Conservation (phyloP, 2,888 invertebrate species). For the Myathropa florea region DNA sequence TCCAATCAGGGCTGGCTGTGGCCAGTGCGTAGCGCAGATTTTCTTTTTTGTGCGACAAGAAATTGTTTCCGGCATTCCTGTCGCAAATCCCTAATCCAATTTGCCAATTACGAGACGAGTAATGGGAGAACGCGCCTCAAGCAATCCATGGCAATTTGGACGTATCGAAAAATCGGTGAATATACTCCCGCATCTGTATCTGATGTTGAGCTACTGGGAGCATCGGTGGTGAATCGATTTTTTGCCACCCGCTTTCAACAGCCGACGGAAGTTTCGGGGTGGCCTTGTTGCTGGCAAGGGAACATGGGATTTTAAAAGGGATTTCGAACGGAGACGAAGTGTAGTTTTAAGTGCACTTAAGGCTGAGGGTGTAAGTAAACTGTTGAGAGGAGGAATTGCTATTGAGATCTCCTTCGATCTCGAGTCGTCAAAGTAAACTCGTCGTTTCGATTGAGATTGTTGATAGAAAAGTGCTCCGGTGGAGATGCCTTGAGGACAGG, state of each 20-base stretch:
- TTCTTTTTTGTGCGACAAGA: background rate
- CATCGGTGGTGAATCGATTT: constrained; percentile 43
- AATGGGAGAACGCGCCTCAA: constrained; percentile 18
- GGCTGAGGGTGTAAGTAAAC: background rate
- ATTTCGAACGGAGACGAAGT: background rate
- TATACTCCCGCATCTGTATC: constrained; percentile 48
- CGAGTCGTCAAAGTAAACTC: background rate
- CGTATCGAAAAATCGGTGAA: constrained; percentile 50
- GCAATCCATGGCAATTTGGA: constrained; percentile 32
- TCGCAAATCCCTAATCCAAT: constrained; percentile 66
- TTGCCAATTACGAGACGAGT: constrained; percentile 59
- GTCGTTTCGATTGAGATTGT: background rate
- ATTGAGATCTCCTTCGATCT: background rate
- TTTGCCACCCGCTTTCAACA: background rate
- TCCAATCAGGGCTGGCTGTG: background rate
- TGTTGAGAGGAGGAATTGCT: background rate
- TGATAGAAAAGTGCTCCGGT: background rate
- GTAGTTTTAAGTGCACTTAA: background rate
- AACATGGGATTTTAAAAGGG: constrained; percentile 6
- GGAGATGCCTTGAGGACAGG: background rate
- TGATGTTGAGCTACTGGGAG: constrained; percentile 36
- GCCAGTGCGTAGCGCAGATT: constrained; percentile 27
- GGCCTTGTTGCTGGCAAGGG: background rate
- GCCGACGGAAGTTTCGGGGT: background rate
- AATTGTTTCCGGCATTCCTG: constrained; percentile 21